Conservation (phyloP, 2,113 vertebrate genomes). For the Antechinus stuartii region DNA sequence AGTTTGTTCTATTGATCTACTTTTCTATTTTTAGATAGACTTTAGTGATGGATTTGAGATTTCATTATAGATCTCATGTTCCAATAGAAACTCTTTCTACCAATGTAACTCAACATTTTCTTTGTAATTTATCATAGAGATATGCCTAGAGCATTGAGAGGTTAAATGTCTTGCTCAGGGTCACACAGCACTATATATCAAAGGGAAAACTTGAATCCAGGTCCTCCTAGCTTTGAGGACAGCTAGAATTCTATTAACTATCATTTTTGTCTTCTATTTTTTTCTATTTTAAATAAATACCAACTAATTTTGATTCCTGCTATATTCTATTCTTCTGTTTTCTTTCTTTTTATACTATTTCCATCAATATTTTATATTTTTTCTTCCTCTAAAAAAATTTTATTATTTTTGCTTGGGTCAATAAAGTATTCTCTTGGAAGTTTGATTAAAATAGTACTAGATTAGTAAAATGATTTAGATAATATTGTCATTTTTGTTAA, state of each 20-base stretch:
- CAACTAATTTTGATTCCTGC: background rate
- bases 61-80: background rate
- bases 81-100: background rate
- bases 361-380: background rate
- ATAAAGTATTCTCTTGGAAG: background rate
- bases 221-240: background rate
- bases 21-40: background rate
- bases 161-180: background rate
- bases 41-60: background rate
- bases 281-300: background rate
- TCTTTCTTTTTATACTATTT: background rate
- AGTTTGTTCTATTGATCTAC: background rate
- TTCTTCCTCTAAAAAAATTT: background rate
- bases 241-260: background rate
- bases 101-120: background rate
- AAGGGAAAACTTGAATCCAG: background rate
- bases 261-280: background rate
- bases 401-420: background rate
- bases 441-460: background rate
- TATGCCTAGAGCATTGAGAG: background rate
- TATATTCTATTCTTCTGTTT: background rate
- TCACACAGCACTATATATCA: background rate
- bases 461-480: background rate
- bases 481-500: background rate
- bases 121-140: background rate